Conservation (phyloP, 2,888 invertebrate species). For the Patella depressa region DNA sequence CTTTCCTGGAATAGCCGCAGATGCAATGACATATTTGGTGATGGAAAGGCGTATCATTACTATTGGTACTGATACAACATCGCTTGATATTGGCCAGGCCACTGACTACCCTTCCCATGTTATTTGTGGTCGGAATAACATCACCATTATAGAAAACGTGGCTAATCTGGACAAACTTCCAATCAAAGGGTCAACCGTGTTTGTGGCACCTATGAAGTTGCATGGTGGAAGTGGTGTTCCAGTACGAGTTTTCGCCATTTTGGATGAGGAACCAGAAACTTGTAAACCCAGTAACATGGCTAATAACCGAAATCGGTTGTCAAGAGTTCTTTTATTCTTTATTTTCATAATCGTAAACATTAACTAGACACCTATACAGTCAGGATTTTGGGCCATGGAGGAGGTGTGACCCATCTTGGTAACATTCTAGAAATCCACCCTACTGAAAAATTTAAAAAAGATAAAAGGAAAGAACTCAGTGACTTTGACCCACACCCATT, state of each 20-base stretch:
- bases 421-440: no score
- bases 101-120: constrained; percentile 73
- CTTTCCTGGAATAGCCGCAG: constrained; percentile 71
- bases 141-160: constrained; percentile 77
- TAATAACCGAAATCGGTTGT: no score
- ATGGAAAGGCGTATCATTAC: constrained; percentile 73
- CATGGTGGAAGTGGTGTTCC: constrained; percentile 77
- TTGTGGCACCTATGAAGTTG: constrained; percentile 77
- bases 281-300: no score
- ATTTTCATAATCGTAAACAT: no score
- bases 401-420: no score
- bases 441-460: no score
- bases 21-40: constrained; percentile 77
- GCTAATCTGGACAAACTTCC: constrained; percentile 65
- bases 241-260: constrained; percentile 72
- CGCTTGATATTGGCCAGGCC: constrained; percentile 75
- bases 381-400: no score
- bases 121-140: constrained; percentile 72
- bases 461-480: no score
- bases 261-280: background rate
- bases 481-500: no score
- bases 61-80: constrained; percentile 78
- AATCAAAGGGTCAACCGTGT: constrained; percentile 38
- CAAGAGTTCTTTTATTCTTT: no score
- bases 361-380: no score